Evolutionary conservation across 2,888 invertebrate genomes (phyloP).

Genomic region (Amitus sp.): DNA sequence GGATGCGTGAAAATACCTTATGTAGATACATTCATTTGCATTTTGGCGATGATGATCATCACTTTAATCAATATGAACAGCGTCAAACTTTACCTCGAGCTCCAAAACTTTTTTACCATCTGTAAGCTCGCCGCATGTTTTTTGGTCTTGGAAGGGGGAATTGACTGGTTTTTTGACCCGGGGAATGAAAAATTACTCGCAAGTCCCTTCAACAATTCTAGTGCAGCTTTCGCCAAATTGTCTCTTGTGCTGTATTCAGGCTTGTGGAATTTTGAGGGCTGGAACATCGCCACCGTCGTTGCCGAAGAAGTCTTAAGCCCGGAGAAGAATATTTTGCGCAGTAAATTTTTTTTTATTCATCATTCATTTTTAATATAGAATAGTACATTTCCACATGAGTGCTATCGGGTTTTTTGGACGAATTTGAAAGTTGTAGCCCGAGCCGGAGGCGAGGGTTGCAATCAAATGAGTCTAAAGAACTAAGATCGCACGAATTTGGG

Average conservation of each 20-base stretch:
- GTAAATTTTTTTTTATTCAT: too few species aligned
- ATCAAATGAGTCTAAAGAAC: too few species aligned
- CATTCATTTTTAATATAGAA: too few species aligned
- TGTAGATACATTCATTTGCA: constrained; percentile 73
- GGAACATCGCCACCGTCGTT: constrained; percentile 81
- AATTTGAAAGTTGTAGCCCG: too few species aligned
- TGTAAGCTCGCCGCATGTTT: constrained; percentile 83
- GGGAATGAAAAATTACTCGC: constrained; percentile 74
- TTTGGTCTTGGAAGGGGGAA: constrained; percentile 81
- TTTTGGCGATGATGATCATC: constrained; percentile 75
- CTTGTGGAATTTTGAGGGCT: constrained; percentile 90
- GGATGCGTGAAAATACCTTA: constrained; percentile 64
- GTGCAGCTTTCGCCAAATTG: constrained; percentile 72
- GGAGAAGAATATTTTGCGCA: constrained; percentile 80
- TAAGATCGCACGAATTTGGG: too few species aligned
- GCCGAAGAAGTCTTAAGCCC: constrained; percentile 81
- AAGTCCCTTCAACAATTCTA: constrained; percentile 78
- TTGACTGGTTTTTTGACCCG: constrained; percentile 71
- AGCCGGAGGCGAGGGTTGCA: too few species aligned
- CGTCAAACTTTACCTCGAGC: constrained; percentile 81
- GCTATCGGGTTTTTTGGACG: too few species aligned
- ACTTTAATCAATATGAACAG: constrained; percentile 82
- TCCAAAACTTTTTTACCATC: constrained; percentile 83
- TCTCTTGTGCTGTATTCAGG: constrained; percentile 86
- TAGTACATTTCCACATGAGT: too few species aligned